Evolutionary conservation across 2,797 vertebrate genomes (phyloP).

Genomic region (Erpetoichthys calabaricus): DNA sequence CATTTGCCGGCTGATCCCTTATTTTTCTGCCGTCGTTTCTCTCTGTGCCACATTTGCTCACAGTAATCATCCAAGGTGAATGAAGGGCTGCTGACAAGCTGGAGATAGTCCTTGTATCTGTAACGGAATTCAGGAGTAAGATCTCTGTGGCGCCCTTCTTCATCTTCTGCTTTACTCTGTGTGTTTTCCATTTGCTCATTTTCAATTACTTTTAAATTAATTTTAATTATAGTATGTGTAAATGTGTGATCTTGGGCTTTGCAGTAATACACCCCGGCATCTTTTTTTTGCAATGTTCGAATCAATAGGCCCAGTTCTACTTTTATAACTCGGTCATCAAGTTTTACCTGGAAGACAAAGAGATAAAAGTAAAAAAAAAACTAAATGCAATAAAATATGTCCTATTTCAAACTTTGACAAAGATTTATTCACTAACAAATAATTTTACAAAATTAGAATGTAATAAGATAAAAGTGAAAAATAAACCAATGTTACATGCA

Average conservation of each 20-base stretch:
- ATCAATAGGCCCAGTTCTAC: slow-evolving; percentile 79
- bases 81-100: slow-evolving; percentile 68
- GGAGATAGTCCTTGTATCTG: slow-evolving; percentile 88
- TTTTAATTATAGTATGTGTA: slow-evolving; percentile 62
- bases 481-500: too few species aligned
- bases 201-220: slow-evolving; percentile 72
- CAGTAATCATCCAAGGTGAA: slow-evolving; percentile 88
- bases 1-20: slow-evolving; percentile 65
- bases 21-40: slow-evolving; percentile 59
- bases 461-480: too few species aligned
- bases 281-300: slow-evolving; percentile 65
- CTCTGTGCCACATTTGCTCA: slow-evolving; percentile 78
- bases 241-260: slow-evolving; percentile 84
- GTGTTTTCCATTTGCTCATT: slow-evolving; percentile 65
- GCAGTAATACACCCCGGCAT: slow-evolving; percentile 72
- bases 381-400: too few species aligned
- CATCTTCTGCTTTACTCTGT: slow-evolving; percentile 39
- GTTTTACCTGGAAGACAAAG: slow-evolving; percentile 49
- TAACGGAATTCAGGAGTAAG: slow-evolving; percentile 47
- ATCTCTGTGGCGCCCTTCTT: slow-evolving; percentile 52
- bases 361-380: background rate
- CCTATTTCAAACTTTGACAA: too few species aligned
- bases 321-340: slow-evolving; percentile 73
- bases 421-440: too few species aligned
- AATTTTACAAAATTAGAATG: too few species aligned